A percentile compares a stretch with the other conserved stretches of the same genome.
phyloP scores from a whole-genome alignment of 2,888 invertebrate species.

The Acanthosepion lycidas region DNA sequence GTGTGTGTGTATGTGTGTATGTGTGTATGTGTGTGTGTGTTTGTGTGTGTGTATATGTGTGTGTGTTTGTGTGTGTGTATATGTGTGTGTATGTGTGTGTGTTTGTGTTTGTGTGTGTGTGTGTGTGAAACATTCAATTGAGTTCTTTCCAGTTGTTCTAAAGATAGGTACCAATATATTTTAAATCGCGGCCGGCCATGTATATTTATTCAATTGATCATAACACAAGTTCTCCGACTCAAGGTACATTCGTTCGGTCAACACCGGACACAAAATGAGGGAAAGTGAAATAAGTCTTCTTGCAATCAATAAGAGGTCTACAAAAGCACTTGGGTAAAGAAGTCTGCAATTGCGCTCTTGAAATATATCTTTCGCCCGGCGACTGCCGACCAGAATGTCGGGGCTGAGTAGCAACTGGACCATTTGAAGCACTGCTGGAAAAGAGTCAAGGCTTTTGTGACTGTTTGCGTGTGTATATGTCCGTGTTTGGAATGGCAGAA shows the following conservation, averaged over 20 bases:
- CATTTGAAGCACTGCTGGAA: background rate
- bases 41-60: too few species aligned
- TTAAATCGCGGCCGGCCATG: background rate
- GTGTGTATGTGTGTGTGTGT: background rate
- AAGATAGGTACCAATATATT: background rate
- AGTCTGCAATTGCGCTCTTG: background rate
- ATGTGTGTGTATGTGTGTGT: too few species aligned
- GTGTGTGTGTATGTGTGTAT: background rate
- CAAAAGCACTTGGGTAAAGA: background rate
- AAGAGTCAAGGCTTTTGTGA: background rate
- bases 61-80: too few species aligned
- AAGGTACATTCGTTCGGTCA: background rate
- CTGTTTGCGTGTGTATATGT: too few species aligned
- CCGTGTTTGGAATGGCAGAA: too few species aligned
- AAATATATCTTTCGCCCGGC: background rate
- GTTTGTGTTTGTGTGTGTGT: background rate
- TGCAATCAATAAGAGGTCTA: background rate
- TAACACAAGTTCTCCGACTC: background rate
- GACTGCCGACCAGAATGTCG: background rate
- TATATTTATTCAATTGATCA: background rate
- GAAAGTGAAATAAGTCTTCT: background rate
- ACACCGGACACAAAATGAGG: background rate
- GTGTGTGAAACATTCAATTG: background rate
- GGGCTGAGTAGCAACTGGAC: background rate
- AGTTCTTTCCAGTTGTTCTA: background rate